Evolutionary conservation across 2,113 vertebrate genomes (phyloP), one percentile per base, ranked within the genome.

Genomic region (Petromus typicus): DNA sequence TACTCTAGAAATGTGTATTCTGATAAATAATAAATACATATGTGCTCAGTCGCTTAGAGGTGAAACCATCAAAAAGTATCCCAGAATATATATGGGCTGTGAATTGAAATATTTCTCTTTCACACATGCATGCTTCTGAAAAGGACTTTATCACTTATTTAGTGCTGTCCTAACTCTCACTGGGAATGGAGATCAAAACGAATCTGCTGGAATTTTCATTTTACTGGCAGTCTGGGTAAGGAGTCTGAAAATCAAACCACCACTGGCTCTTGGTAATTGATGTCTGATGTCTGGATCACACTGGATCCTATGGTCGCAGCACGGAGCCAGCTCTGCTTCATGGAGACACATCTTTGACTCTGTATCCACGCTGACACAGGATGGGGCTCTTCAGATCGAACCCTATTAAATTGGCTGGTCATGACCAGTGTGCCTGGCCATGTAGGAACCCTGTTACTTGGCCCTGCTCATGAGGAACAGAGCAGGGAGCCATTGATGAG

Each of bases 1-100:
- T 48, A 64, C 67, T 88, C 69, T 80, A 94, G 91, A 96, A 80
- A 95, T 61, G 37, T 66, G 96, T 83, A 83, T 84, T 95, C 79
- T 89, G 22, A 51, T n/a, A 80, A 86, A 89, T 73, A 89, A 63
- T 89, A 87, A 92, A 95, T 75, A 95, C 89, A 92, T 80, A 75
- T 3, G 1, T 66, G 67, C 17, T 92, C 48, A 85, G 11, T 75
- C 79, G 48, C 73, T 95, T 75, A 75, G 61, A 97, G 73, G 45
- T 64, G 64, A 92, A 96, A 90, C 40, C 88, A 92, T 5, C 51
- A 86, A 64, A 90, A 90, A 90, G 27, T 40, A 61, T 11, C 86
- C 34, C 63, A 12, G 78, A 57, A 43, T 82, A 79, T 75, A 92
- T 83, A 63, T 43, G 90, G 56, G 43, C 6, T 90, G 20, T 43